These are phyloP conservation scores for Pardosa pseudoannulata DNA, from an alignment of 2,888 invertebrate species.

Conservation along the genomic window DNA sequence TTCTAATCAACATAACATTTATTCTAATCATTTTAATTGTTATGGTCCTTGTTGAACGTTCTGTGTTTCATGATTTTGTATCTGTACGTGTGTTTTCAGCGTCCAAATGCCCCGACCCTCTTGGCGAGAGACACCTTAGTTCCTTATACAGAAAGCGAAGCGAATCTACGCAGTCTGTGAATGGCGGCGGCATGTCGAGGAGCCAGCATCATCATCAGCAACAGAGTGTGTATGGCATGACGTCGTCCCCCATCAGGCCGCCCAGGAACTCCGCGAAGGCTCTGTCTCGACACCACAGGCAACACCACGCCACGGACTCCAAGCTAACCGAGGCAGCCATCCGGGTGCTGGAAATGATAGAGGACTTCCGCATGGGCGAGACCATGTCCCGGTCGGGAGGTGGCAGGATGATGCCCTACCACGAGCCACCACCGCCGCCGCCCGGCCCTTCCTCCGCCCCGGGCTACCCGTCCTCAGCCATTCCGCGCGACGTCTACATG, in stretches of 20 bases:
- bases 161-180: constrained; percentile 39
- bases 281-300: constrained; percentile 20
- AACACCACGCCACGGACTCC: constrained; percentile 68
- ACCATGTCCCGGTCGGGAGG: constrained; percentile 43
- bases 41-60: too few relatives aligned
- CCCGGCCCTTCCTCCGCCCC: constrained; percentile 22
- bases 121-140: constrained; percentile 55
- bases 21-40: too few relatives aligned
- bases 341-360: constrained; percentile 77
- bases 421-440: not conserved
- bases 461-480: constrained; percentile 41
- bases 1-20: too few relatives aligned
- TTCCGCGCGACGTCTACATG: constrained; percentile 35
- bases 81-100: constrained; percentile 29
- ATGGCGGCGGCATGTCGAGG: constrained; percentile 17
- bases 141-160: constrained; percentile 66
- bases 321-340: constrained; percentile 76
- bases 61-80: too few relatives aligned
- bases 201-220: constrained; percentile 13
- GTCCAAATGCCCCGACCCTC: constrained; percentile 37
- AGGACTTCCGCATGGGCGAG: constrained; percentile 75
- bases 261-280: constrained; percentile 1
- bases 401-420: constrained; percentile 26
- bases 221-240: constrained; percentile 24
- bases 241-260: not conserved